Evolutionary conservation across 1,140 invertebrate species (phyloP).

Genomic region (Drosophila jambulina): DNA sequence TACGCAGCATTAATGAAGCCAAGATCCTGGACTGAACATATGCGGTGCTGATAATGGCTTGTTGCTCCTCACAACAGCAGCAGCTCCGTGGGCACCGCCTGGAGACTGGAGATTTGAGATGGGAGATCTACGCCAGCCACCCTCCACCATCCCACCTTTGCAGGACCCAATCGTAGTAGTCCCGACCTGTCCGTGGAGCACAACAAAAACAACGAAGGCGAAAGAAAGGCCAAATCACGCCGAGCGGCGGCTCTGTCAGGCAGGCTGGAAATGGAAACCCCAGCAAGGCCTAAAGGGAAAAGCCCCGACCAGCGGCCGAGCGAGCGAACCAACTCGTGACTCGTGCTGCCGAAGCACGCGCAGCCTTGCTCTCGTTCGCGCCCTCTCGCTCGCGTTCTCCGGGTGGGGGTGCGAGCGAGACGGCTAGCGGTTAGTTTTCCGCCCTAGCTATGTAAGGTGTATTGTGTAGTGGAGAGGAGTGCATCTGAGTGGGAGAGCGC

Average conservation of each 20-base stretch:
- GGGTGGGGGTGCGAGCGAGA: constrained; percentile 55
- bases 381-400: constrained; percentile 49
- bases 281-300: constrained; percentile 78
- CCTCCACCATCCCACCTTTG: constrained; percentile 9
- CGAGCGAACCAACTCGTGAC: constrained; percentile 35
- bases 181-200: constrained; percentile 1
- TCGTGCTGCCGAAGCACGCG: constrained; percentile 69
- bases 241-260: constrained; percentile 69
- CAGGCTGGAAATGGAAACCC: constrained; percentile 69
- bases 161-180: constrained; percentile 34
- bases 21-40: constrained; percentile 13
- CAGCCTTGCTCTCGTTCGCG: constrained; percentile 54
- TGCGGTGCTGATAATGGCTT: constrained; percentile 12
- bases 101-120: not conserved
- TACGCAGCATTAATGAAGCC: constrained; percentile 5
- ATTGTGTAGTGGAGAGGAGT: constrained; percentile 77
- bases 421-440: constrained; percentile 68
- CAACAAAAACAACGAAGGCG: constrained; percentile 31
- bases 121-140: constrained; percentile 1
- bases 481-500: constrained; percentile 80
- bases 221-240: constrained; percentile 47
- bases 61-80: not conserved
- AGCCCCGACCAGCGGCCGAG: constrained; percentile 45
- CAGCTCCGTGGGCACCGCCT: not conserved
- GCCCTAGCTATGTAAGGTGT: constrained; percentile 75